These are phyloP conservation scores for Eretmocerus hayati DNA, from an alignment of 2,888 invertebrate genomes.

Conservation along the genomic window DNA sequence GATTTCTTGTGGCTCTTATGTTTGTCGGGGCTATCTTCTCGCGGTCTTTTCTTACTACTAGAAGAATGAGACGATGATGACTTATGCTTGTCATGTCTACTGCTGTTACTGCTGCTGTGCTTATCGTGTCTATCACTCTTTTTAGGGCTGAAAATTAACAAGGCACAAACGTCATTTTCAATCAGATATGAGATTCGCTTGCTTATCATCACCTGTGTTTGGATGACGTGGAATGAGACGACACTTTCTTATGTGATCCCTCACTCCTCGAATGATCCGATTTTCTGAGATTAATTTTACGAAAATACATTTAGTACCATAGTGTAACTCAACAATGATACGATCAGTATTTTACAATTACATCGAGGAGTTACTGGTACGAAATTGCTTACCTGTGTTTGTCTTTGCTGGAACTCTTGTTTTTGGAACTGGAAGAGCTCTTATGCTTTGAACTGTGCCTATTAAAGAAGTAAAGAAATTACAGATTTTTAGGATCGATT, in stretches of 20 bases:
- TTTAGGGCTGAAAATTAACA: constrained; percentile 39
- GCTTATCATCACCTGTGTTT: constrained; percentile 54
- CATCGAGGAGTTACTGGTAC: no score
- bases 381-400: constrained; percentile 42
- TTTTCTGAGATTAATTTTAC: constrained; percentile 36
- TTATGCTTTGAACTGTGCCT: constrained; percentile 41
- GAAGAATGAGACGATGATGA: constrained; percentile 47
- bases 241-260: constrained; percentile 46
- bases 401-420: constrained; percentile 42
- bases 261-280: constrained; percentile 44
- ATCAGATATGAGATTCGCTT: not conserved
- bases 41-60: constrained; percentile 62
- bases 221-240: constrained; percentile 51
- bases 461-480: constrained; percentile 4
- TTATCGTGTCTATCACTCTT: constrained; percentile 45
- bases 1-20: constrained; percentile 63
- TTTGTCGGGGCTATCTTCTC: constrained; percentile 67
- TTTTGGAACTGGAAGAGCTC: constrained; percentile 43
- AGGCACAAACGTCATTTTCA: not conserved
- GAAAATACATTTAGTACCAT: constrained; percentile 19
- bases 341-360: constrained; percentile 7
- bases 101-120: constrained; percentile 34
- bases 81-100: constrained; percentile 45
- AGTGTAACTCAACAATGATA: constrained; percentile 14
- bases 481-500: not conserved